Base-by-base conservation (phyloP, 2,113 vertebrate species). In the Vanacampus margaritifer region DNA sequence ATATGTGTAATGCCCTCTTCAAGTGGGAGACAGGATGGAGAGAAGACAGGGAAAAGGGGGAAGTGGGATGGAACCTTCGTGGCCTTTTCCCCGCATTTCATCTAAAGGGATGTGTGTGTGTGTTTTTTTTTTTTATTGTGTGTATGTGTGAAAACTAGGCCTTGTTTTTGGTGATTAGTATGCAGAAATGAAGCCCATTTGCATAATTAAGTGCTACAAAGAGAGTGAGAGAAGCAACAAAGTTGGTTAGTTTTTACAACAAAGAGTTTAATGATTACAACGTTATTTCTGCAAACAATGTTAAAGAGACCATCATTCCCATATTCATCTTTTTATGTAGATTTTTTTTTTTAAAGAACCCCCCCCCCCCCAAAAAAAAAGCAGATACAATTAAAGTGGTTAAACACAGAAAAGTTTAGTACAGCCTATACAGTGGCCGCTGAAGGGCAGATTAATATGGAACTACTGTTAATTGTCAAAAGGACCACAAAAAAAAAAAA, bases 371-470 rank as follows among this genome's bases (percentile, higher is more conserved):
- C n/a, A n/a, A n/a, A n/a, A 36, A 59, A 37, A 23, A 87, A 93
- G 89, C 81, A 80, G 75, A 85, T 86, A 87, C 86, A 92, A 94
- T 94, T 82, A 84, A 90, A 93, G 91, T 91, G 91, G 95, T 97
- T 97, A 98, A 97, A 89, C 82, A 95, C 84, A 97, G 93, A 96
- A 91, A 94, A 91, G 93, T 91, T 98, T 98, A 98, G 96, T 96
- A 43, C 3, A 75, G 79, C 72, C 84, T 79, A 57, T 57, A 95
- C 92, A 93, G 93, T 94, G 93, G 92, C 91, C 94, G 81, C 73
- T 64, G 65, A 93, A 95, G 94, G 94, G 95, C 95, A 94, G 94
- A 96, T 98, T 96, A 97, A 98, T 96, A 92, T 94, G 92, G 93
- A 77, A 81, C 82, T 81, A 86, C 78, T 79, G 88, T 91, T 92